Base-by-base conservation (phyloP, 2,888 invertebrate genomes). In the Brachynemurus nebulosus region DNA sequence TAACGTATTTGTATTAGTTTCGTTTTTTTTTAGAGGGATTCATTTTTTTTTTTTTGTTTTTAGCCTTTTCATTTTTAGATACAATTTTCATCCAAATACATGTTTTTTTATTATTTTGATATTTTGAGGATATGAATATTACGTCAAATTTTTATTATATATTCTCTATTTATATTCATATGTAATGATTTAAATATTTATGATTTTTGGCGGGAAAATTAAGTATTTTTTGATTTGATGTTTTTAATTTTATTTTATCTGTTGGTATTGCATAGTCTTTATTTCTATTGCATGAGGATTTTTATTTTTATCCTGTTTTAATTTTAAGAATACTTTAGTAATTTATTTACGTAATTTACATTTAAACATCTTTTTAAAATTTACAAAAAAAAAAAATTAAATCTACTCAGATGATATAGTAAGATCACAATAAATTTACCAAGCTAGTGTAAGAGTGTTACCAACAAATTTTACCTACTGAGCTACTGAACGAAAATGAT, bases 201-300 rank as follows among this genome's bases (percentile, higher is more conserved):
- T 12, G 3, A 30, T 12, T 30, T 30, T 30, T 30, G 30, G 30
- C 30, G 30, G 30, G 30, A 11, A 30, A 12, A 12, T 30, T 30
- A 4, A 12, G 4, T 12, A 6, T 30, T n/a, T 39, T 14, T 23
- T 39, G n/a, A 4, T 39, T 19, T 39, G 14, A 14, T 40, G 25
- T 27, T 40, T 40, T 21, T 40, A 27, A 16, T 12, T 23, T 40
- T 27, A 17, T 27, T 25, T 25, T 40, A 20, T 39, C 40, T 40
- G 40, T 40, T 40, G 40, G 40, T 40, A 40, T 30, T 23, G n/a
- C 17, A 27, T 40, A 27, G 40, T 40, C 27, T 40, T 40, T 23
- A 16, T 40, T 40, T 40, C 8, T n/a, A n/a, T n/a, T n/a, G n/a
- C n/a, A n/a, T n/a, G n/a, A n/a, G n/a, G n/a, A n/a, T n/a, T n/a